phyloP scores from a whole-genome alignment of 2,888 invertebrate species.

The Shargacucullia verbasci region DNA sequence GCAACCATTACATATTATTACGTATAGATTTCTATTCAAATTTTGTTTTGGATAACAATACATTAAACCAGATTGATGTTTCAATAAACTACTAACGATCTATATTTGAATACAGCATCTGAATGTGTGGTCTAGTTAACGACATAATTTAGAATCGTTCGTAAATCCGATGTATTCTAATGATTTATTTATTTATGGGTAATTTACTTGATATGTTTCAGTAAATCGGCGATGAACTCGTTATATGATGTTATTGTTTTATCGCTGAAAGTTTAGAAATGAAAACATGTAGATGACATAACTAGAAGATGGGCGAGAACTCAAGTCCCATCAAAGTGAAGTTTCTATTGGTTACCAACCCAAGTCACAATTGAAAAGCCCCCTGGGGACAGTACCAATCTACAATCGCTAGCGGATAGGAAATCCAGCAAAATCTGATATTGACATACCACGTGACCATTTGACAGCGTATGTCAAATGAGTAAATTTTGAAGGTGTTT shows the following conservation, averaged over 20 bases:
- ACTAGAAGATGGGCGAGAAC: too few species aligned
- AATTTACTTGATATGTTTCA: slow-evolving; percentile 49
- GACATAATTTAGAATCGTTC: slow-evolving; percentile 9
- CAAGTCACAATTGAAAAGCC: too few species aligned
- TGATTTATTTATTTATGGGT: slow-evolving; percentile 22
- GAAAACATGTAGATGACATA: too few species aligned
- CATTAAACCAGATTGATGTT: slow-evolving; percentile 7
- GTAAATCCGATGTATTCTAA: slow-evolving; percentile 18
- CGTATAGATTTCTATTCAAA: slow-evolving; percentile 1
- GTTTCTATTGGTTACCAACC: too few species aligned
- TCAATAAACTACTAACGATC: not conserved
- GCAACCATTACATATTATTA: not conserved
- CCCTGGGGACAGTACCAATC: too few species aligned
- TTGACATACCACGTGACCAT: too few species aligned
- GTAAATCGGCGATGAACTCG: slow-evolving; percentile 18
- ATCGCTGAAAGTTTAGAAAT: too few species aligned
- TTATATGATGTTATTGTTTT: slow-evolving; percentile 19
- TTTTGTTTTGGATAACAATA: slow-evolving; percentile 5
- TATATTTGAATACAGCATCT: slow-evolving; percentile 1
- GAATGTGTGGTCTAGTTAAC: slow-evolving; percentile 35
- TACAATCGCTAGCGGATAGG: too few species aligned
- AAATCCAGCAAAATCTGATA: too few species aligned
- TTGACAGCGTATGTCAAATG: too few species aligned
- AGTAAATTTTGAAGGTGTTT: too few species aligned
- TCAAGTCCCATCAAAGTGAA: too few species aligned